Percentiles rank a stretch among this genome's conserved stretches.
These are phyloP conservation scores for Myotis pilosus DNA, from an alignment of 2,797 vertebrate species.

Conservation along the genomic window DNA sequence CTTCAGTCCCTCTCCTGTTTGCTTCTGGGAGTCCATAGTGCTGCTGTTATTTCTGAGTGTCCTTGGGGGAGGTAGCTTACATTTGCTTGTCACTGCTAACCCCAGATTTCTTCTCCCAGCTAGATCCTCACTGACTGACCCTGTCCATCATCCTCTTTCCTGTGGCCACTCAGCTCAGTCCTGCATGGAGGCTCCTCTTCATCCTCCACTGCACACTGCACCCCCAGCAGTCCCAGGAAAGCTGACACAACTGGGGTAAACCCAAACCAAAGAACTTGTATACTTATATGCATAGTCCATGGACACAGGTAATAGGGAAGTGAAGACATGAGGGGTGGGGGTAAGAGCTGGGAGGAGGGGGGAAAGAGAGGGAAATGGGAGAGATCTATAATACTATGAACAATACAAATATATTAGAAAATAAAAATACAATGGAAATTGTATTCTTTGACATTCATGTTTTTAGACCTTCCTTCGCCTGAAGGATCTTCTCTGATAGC, in stretches of 20 bases:
- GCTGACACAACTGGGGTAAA: background rate
- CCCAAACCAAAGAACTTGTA: background rate
- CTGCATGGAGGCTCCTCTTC: rapidly evolving
- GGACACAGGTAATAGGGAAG: too few species aligned
- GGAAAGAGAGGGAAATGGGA: too few species aligned
- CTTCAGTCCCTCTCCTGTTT: background rate
- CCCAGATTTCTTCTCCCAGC: background rate
- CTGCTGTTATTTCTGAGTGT: background rate
- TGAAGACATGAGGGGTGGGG: too few species aligned
- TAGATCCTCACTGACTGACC: background rate
- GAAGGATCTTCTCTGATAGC: background rate
- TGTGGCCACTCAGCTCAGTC: background rate
- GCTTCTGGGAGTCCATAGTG: background rate
- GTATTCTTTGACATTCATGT: background rate
- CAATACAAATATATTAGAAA: too few species aligned
- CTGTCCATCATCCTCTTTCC: rapidly evolving
- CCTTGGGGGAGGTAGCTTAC: background rate
- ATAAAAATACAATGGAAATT: background rate
- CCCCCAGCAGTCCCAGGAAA: background rate
- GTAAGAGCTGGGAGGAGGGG: too few species aligned
- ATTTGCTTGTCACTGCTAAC: background rate
- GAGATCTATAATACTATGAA: too few species aligned
- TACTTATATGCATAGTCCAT: too few species aligned
- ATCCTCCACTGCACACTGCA: background rate
- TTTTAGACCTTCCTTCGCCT: background rate